Evolutionary conservation across 2,113 vertebrate species (phyloP), one percentile per base, ranked within the genome.

Genomic region (Mellivora capensis): DNA sequence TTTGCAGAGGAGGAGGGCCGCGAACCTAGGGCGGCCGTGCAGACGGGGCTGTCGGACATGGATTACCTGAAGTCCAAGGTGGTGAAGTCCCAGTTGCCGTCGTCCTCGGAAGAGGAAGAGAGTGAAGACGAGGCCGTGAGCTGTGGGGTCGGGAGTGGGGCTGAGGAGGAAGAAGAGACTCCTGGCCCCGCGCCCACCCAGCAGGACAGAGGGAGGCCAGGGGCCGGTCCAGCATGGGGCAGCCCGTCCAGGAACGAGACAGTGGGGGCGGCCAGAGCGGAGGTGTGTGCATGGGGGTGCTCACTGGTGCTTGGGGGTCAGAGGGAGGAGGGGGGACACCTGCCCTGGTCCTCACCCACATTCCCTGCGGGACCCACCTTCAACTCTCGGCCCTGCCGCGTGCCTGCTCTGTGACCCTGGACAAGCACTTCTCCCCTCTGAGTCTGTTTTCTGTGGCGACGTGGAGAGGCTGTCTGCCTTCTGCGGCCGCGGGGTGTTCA

Each of bases 1-100:
- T 64, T 93, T 11, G 18, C 92, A 99, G 98, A 71, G 37, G 97
- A 97, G 13, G 95, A 80, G 27, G 54, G 23, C 80, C 90, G 15
- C 0, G 21, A 37, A 7, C 96, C 96, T 11, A 99, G 98, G 74
- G 95, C 98, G 21, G 99, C 99, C 0, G 71, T 71, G 27, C 97
- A 90, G 81, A 98, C 98, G 89, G 98, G 97, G 12, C 98, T 99
- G 69, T 99, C 99, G 0, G 99, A 99, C 97, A 99, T 99, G 99
- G 99, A 99, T 8, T 99, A 99, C 98, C 98, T 99, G 97, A 99
- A 99, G 64, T 99, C 99, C 42, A 99, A 99, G 98, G 97, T 99
- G 97, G 99, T 99, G 94, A 91, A 79, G 89, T 98, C 98, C 0
- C 91, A 86, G 39, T 90, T 69, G 0, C 52, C 85, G 1, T 98